A percentile compares a stretch with the other conserved stretches of the same genome.
Conservation (phyloP, 2,888 invertebrate genomes). For the Polyommatus icarus region DNA sequence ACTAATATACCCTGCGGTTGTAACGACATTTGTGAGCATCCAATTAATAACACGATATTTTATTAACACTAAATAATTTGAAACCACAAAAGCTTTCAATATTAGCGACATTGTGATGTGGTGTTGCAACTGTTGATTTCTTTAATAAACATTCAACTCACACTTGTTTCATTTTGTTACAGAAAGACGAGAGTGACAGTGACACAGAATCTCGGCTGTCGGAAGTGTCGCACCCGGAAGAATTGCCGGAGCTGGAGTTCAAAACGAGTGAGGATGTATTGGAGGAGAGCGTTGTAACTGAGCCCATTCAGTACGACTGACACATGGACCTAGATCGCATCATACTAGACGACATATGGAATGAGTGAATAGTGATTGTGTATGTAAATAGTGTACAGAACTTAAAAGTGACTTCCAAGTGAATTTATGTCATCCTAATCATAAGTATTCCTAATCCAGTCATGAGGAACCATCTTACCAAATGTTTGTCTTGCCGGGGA, state of each 20-base stretch:
- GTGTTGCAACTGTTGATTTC: too few species aligned
- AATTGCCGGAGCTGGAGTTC: conserved; percentile 36
- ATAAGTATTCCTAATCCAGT: too few species aligned
- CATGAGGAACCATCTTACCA: too few species aligned
- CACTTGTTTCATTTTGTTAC: conserved; percentile 37
- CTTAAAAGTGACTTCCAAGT: neutral
- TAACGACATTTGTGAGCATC: too few species aligned
- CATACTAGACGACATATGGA: conserved; percentile 38
- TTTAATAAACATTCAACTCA: neutral
- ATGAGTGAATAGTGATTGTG: conserved; percentile 28
- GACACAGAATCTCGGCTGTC: conserved; percentile 47
- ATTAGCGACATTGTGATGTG: too few species aligned
- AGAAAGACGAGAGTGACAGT: conserved; percentile 52
- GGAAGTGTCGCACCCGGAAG: conserved; percentile 41
- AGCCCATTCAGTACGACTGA: conserved; percentile 43
- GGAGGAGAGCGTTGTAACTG: conserved; percentile 32
- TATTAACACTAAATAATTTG: too few species aligned
- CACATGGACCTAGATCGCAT: conserved; percentile 42
- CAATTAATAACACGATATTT: too few species aligned
- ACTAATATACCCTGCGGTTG: too few species aligned
- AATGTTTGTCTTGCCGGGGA: too few species aligned
- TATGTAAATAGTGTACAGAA: conserved; percentile 26
- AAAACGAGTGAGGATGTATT: conserved; percentile 33
- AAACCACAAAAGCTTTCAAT: too few species aligned
- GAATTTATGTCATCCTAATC: neutral